Evolutionary conservation across 2,113 vertebrate species (phyloP).

Genomic region (Microtus montanus): DNA sequence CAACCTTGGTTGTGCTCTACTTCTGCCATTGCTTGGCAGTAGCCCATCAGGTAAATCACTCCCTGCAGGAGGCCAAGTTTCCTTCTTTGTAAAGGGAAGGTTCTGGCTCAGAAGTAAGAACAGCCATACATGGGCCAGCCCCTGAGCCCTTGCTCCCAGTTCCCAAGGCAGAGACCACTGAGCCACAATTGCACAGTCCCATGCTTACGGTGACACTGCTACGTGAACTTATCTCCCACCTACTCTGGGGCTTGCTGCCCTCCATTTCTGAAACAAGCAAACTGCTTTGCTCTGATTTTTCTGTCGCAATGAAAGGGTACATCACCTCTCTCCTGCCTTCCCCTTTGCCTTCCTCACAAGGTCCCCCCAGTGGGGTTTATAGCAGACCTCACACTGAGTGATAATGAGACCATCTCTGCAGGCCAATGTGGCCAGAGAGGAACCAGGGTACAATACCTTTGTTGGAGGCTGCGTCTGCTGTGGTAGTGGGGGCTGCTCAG

Average conservation of each 20-base stretch:
- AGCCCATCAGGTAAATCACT: not conserved
- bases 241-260: not conserved
- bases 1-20: not conserved
- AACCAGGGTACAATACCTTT: constrained; percentile 87
- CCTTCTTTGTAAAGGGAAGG: not conserved
- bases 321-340: not conserved
- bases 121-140: not conserved
- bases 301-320: not conserved
- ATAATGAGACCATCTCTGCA: not conserved
- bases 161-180: not conserved
- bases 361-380: not conserved
- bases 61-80: not conserved
- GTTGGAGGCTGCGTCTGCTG: constrained; percentile 91
- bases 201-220: not conserved
- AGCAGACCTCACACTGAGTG: not conserved
- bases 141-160: not conserved
- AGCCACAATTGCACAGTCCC: not conserved
- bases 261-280: not conserved
- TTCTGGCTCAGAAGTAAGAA: not conserved
- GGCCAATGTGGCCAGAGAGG: not conserved
- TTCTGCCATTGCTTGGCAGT: not conserved
- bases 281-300: not conserved
- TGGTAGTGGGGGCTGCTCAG: constrained; percentile 95
- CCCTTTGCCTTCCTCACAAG: not conserved
- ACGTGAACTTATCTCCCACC: not conserved